phyloP scores from a whole-genome alignment of 1,140 invertebrate genomes.

The Heliconius hewitsoni region DNA sequence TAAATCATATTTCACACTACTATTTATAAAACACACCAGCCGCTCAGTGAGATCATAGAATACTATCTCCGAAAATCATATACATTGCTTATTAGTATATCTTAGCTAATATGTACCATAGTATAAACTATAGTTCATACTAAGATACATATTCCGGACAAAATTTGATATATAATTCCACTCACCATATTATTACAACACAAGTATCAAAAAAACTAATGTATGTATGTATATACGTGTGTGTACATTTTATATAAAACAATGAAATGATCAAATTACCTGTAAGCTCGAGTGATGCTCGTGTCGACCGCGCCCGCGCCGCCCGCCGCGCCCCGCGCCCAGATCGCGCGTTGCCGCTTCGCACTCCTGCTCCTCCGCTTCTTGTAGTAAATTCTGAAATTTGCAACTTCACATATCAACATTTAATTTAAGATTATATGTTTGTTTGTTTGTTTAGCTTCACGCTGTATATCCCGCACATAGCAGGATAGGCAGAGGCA shows the following conservation, averaged over 20 bases:
- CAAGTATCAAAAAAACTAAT: neutral
- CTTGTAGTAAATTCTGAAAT: constrained; percentile 69
- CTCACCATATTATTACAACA: neutral
- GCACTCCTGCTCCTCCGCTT: constrained; percentile 73
- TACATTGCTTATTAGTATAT: too few species aligned
- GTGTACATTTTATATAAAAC: neutral
- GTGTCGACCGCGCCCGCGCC: constrained; percentile 51
- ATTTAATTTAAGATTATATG: neutral
- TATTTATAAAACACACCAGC: too few species aligned
- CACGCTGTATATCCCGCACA: too few species aligned
- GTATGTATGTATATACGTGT: neutral
- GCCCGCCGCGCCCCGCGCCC: constrained; percentile 43
- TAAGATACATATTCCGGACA: neutral
- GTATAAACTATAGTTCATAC: too few species aligned
- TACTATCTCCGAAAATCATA: too few species aligned
- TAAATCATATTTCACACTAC: too few species aligned
- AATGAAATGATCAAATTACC: constrained; percentile 34
- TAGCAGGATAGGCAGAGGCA: too few species aligned
- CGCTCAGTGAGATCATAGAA: too few species aligned
- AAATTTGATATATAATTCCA: neutral
- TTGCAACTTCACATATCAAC: neutral
- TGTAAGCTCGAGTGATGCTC: constrained; percentile 69
- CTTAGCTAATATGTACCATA: too few species aligned
- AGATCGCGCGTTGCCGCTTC: constrained; percentile 58
- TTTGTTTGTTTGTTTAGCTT: too few species aligned